Conservation (phyloP, 2,113 vertebrate genomes). For the Xyliphius kryptos region DNA sequence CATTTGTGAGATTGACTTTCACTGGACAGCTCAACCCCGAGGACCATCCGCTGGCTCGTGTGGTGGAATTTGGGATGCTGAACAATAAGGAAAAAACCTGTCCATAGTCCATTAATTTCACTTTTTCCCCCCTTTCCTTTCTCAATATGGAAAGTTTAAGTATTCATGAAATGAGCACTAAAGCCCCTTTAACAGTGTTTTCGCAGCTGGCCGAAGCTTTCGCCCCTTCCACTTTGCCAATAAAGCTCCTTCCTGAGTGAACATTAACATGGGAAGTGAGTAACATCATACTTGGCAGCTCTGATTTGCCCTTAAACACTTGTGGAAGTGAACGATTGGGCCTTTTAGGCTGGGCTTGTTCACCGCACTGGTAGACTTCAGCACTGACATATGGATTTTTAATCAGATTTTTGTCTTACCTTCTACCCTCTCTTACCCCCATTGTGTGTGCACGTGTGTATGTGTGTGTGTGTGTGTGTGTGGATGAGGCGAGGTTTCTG, state of each 20-base stretch:
- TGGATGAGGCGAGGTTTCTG: no score
- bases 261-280: constrained; percentile 61
- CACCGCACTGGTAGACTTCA: constrained; percentile 46
- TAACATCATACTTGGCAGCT: constrained; percentile 69
- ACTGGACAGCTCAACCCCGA: constrained; percentile 37
- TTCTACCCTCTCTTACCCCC: constrained; percentile 1
- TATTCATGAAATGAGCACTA: constrained; percentile 65
- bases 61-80: constrained; percentile 31
- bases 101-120: constrained; percentile 57
- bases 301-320: constrained; percentile 58
- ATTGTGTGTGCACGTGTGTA: no score
- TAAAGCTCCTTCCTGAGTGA: constrained; percentile 67
- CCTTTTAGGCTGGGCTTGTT: constrained; percentile 21
- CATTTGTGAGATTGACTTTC: constrained; percentile 49
- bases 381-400: constrained; percentile 54
- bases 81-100: constrained; percentile 59
- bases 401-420: constrained; percentile 42
- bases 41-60: constrained; percentile 30
- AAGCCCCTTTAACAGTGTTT: constrained; percentile 68
- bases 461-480: no score
- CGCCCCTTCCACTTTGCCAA: constrained; percentile 47
- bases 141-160: constrained; percentile 62
- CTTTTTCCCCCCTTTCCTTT: constrained; percentile 37
- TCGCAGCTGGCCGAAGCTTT: constrained; percentile 58
- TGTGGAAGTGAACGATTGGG: constrained; percentile 51